A percentile compares a stretch with the other conserved stretches of the same genome.
Conservation (phyloP, 2,888 invertebrate species). For the Lasioglossum zephyrum region DNA sequence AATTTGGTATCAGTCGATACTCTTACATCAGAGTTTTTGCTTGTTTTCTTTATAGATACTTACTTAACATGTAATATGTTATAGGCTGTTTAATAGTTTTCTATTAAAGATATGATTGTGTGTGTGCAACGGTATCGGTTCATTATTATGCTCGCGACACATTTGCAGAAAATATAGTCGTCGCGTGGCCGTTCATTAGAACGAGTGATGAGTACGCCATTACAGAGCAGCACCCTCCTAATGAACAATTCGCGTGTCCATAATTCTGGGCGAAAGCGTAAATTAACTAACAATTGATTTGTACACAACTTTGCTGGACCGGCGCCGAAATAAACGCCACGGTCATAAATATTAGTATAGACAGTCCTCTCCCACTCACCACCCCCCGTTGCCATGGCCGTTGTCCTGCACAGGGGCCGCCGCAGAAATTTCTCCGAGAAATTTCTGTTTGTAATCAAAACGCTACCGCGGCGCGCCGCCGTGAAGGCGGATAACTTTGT, state of each 20-base stretch:
- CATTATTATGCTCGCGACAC: conserved; percentile 17
- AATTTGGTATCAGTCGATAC: too few species aligned
- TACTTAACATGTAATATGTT: neutral
- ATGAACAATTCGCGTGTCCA: conserved; percentile 39
- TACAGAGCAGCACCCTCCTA: conserved; percentile 33
- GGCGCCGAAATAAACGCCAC: conserved; percentile 35
- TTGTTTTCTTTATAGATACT: too few species aligned
- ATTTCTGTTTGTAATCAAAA: conserved; percentile 32
- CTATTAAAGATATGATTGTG: neutral
- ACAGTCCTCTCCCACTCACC: neutral
- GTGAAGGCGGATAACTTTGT: neutral
- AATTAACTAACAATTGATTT: conserved; percentile 56
- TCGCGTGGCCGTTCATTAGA: conserved; percentile 19
- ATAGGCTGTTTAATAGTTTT: neutral
- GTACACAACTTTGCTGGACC: conserved; percentile 43
- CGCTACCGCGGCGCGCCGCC: neutral
- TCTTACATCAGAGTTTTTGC: too few species aligned
- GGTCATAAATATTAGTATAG: conserved; percentile 47
- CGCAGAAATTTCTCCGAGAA: neutral
- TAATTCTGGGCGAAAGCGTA: conserved; percentile 38
- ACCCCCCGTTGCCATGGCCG: neutral
- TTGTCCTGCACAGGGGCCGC: neutral
- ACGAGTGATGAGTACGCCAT: conserved; percentile 33
- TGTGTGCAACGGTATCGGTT: neutral
- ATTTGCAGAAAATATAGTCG: conserved; percentile 18